Evolutionary conservation across 2,113 vertebrate species (phyloP), one percentile per base, ranked within the genome.

Genomic region (Mionectes macconnelli): DNA sequence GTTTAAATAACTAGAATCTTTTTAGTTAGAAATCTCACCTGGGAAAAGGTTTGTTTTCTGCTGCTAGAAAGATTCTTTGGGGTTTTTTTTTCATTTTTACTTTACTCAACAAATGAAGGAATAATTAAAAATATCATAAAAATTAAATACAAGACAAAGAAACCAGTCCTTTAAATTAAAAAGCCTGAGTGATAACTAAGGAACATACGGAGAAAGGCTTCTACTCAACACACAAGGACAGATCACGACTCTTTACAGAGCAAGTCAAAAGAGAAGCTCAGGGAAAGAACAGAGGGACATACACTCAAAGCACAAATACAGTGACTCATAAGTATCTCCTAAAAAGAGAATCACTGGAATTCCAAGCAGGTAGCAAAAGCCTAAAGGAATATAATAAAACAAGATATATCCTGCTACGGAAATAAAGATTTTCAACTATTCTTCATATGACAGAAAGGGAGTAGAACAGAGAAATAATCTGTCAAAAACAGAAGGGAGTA

Each of bases 211-310:
- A 89, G 21, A 84, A 91, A 84, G 68, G 19, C 17, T 89, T 87
- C 53, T 64, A 82, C 40, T 18, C 66, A 82, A 30, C 42, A 80
- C 12, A 35, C 2, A 49, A 24, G 53, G 37, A 82, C 35, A 72
- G 52, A 94, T 91, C 91, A 96, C 25, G 50, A 95, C 69, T 93
- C 87, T 81, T 77, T n/a, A 70, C 14, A 87, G 60, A 92, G 76
- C 35, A 78, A 94, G 84, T 84, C 86, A 94, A 89, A 92, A 89
- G 77, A 87, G 12, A 84, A 79, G 42, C 87, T 87, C 40, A 56
- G 66, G 50, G 64, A 79, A 64, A 87, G 73, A 84, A 72, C 59
- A 84, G 84, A 84, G 73, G 89, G 40, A 76, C 70, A n/a, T 0
- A 33, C 35, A 67, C 77, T 94, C 44, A 7, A 87, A 82, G 84